A percentile compares a stretch with the other conserved stretches of the same genome.
Conservation (phyloP, 2,888 invertebrate genomes). For the Schizaphis graminum region DNA sequence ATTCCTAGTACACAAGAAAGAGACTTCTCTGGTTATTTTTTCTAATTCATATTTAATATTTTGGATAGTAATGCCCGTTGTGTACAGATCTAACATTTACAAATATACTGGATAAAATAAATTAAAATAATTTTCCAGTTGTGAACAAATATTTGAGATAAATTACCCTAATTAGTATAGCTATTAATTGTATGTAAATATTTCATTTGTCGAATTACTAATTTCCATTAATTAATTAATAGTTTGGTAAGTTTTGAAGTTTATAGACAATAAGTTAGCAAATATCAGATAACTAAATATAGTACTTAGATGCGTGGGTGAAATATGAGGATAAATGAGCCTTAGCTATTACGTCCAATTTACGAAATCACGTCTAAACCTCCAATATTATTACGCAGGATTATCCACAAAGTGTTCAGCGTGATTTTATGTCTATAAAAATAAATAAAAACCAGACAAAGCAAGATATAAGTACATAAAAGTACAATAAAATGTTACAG, state of each 20-base stretch:
- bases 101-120: not conserved
- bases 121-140: not conserved
- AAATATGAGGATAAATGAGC: not conserved
- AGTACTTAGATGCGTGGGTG: not conserved
- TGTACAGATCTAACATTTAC: not conserved
- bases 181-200: not conserved
- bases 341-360: not conserved
- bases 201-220: not conserved
- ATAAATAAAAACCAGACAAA: not conserved
- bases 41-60: not conserved
- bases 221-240: not conserved
- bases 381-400: not conserved
- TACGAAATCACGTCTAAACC: not conserved
- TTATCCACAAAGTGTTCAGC: not conserved
- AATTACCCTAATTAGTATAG: not conserved
- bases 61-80: not conserved
- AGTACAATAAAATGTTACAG: not conserved
- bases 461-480: not conserved
- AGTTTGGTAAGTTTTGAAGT: not conserved
- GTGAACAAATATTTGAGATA: not conserved
- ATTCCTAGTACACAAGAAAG: not conserved
- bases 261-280: not conserved
- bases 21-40: not conserved
- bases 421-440: not conserved
- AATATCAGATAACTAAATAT: not conserved